Evolutionary conservation across 2,113 vertebrate genomes (phyloP).

Genomic region (Zootoca vivipara): DNA sequence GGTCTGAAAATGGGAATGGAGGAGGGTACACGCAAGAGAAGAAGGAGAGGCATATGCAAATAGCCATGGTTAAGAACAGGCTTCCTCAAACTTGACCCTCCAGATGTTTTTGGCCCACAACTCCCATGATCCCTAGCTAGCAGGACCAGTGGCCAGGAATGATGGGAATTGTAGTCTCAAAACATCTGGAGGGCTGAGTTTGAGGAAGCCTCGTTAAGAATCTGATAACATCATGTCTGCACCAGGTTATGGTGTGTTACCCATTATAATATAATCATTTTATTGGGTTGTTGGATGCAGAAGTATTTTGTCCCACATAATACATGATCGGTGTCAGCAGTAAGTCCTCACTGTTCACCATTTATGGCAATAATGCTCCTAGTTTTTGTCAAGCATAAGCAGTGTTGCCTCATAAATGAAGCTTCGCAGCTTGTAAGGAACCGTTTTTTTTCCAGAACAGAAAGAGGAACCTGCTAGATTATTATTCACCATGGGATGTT

Average conservation of each 20-base stretch:
- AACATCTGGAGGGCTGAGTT: no score
- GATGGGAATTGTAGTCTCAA: no score
- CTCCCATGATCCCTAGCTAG: no score
- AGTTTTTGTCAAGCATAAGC: not conserved
- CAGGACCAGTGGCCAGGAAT: no score
- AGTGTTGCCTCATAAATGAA: not conserved
- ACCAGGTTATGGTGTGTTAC: not conserved
- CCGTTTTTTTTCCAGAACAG: not conserved
- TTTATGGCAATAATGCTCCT: not conserved
- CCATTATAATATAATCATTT: no score
- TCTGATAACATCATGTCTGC: not conserved
- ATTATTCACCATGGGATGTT: no score
- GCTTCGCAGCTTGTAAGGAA: not conserved
- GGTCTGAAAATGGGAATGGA: not conserved
- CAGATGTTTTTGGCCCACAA: no score
- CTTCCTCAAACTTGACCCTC: no score
- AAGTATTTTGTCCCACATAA: not conserved
- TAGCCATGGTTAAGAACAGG: no score
- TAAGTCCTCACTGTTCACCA: not conserved
- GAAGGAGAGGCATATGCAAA: not conserved
- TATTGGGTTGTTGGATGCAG: not conserved
- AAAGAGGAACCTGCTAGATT: not conserved
- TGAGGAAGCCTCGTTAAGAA: no score
- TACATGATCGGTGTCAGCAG: not conserved
- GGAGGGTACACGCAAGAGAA: not conserved